Percentiles rank a stretch among this genome's conserved stretches.
These are phyloP conservation scores for Toxotes lorentzi DNA, from an alignment of 2,797 vertebrate genomes.

Conservation along the genomic window DNA sequence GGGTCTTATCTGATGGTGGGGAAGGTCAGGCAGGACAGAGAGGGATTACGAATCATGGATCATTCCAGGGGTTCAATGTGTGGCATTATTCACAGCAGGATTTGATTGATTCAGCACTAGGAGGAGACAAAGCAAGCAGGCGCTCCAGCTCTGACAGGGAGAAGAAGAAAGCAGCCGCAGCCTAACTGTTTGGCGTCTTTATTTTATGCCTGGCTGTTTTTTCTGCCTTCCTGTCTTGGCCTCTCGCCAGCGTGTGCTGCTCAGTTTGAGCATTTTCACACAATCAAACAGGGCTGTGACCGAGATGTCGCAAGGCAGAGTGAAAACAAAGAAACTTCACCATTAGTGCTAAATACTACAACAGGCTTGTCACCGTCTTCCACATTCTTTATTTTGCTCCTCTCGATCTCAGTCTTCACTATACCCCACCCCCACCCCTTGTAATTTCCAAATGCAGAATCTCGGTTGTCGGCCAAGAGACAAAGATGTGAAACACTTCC, in stretches of 20 bases:
- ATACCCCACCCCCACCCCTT: background rate
- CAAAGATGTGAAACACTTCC: conserved; percentile 18
- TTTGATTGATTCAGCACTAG: conserved; percentile 25
- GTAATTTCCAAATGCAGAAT: conserved; percentile 28
- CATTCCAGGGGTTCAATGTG: conserved; percentile 41
- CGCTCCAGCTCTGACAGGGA: conserved; percentile 13
- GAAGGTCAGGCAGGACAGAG: conserved; percentile 9
- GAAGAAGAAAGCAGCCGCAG: conserved; percentile 23
- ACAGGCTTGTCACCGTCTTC: conserved; percentile 49
- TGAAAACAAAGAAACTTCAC: conserved; percentile 57
- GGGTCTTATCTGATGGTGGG: conserved; percentile 5
- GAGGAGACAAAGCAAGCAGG: conserved; percentile 37
- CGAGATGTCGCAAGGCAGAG: conserved; percentile 63
- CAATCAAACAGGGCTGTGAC: conserved; percentile 52
- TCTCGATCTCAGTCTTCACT: conserved; percentile 45
- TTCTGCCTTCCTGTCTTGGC: conserved; percentile 22
- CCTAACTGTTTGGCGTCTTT: conserved; percentile 18
- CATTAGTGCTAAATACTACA: conserved; percentile 75
- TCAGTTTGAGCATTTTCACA: conserved; percentile 57
- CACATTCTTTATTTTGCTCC: conserved; percentile 39
- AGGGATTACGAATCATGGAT: conserved; percentile 4
- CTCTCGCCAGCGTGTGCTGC: conserved; percentile 43
- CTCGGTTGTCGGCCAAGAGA: conserved; percentile 29
- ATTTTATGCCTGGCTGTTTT: conserved; percentile 2
- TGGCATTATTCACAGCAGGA: conserved; percentile 64